Evolutionary conservation across 2,113 vertebrate species (phyloP).

Genomic region (Vulpes vulpes): DNA sequence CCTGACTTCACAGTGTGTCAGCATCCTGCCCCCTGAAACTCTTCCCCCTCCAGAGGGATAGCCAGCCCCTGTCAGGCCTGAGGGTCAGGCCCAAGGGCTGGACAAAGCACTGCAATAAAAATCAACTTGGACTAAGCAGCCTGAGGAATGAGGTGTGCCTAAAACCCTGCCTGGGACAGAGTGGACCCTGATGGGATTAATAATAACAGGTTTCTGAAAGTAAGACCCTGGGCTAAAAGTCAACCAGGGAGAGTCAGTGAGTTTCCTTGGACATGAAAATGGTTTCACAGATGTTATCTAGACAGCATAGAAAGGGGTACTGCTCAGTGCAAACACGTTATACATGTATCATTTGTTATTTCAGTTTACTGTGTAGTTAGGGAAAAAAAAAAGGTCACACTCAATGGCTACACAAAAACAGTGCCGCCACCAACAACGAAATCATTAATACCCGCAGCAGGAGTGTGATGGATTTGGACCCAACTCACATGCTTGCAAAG

Average conservation of each 20-base stretch:
- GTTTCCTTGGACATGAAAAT: not conserved
- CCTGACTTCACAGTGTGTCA: conserved; percentile 58
- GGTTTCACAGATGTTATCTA: not conserved
- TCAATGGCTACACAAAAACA: not conserved
- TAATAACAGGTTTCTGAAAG: not conserved
- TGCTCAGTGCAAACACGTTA: not conserved
- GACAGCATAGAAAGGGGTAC: not conserved
- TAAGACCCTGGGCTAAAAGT: conserved; percentile 29
- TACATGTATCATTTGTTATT: not conserved
- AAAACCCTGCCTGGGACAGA: not conserved
- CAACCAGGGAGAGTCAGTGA: not conserved
- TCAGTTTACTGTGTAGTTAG: not conserved
- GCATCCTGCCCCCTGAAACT: conserved; percentile 45
- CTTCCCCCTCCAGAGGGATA: conserved; percentile 9
- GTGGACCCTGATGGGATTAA: not conserved
- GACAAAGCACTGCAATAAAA: not conserved
- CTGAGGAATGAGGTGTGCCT: not conserved
- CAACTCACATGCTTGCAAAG: not conserved
- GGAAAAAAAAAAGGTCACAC: not conserved
- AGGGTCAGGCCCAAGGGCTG: not conserved
- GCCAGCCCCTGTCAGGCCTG: conserved; percentile 10
- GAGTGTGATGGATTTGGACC: not conserved
- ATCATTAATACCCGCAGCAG: not conserved
- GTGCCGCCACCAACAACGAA: not conserved
- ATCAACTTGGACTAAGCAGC: not conserved